Conservation (phyloP, 1,140 invertebrate species). For the Drosophila sucinea region DNA sequence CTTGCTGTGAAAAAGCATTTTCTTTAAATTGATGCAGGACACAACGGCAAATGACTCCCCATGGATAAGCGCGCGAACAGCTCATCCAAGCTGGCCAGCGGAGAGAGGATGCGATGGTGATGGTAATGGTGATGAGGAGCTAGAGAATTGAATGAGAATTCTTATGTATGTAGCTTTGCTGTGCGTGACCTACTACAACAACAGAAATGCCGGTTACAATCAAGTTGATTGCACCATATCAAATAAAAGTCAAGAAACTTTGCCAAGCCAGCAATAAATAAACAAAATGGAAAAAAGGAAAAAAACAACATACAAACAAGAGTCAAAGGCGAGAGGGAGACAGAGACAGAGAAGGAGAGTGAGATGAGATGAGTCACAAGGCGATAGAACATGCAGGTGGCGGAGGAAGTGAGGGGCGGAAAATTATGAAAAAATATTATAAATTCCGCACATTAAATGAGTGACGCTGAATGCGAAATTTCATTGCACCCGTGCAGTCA, state of each 20-base stretch:
- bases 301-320: conserved; percentile 6
- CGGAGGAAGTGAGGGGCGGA: conserved; percentile 8
- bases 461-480: background rate
- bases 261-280: conserved; percentile 28
- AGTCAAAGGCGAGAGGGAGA: background rate
- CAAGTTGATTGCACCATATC: conserved; percentile 27
- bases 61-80: conserved; percentile 1
- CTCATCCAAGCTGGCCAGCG: background rate
- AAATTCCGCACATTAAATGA: background rate
- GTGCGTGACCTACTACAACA: conserved; percentile 47
- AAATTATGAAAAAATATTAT: conserved; percentile 12
- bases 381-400: conserved; percentile 2
- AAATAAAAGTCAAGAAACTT: conserved; percentile 40
- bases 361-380: conserved; percentile 1
- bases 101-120: background rate
- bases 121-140: background rate
- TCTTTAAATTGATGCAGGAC: conserved; percentile 7
- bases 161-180: conserved; percentile 1
- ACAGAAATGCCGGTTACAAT: conserved; percentile 15
- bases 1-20: conserved; percentile 14
- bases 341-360: no score
- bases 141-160: background rate
- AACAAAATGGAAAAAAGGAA: conserved; percentile 9
- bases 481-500: no score
- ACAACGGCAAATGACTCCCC: conserved; percentile 27